A percentile compares a stretch with the other conserved stretches of the same genome.
Conservation (phyloP, 2,888 invertebrate species). For the Amphipoea lucens region DNA sequence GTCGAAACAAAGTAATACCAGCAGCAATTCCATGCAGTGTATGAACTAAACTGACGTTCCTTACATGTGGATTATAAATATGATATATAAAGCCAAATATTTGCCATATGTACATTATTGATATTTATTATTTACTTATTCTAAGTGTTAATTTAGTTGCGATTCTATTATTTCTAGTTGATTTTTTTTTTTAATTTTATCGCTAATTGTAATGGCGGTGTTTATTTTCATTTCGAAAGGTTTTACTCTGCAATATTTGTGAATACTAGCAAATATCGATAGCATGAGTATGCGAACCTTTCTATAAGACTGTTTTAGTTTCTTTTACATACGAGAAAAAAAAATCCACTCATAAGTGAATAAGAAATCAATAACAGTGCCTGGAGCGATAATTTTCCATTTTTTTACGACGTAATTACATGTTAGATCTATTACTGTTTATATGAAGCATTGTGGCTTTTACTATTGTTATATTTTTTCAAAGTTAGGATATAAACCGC, state of each 20-base stretch:
- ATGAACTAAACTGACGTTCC: slow-evolving; percentile 68
- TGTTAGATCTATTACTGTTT: slow-evolving; percentile 82
- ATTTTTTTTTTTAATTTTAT: slow-evolving; percentile 65
- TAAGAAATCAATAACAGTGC: slow-evolving; percentile 83
- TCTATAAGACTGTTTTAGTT: slow-evolving; percentile 72
- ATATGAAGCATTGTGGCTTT: slow-evolving; percentile 86
- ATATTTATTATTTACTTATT: slow-evolving; percentile 82
- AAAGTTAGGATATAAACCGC: slow-evolving; percentile 85
- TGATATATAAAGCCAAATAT: slow-evolving; percentile 88
- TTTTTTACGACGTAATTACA: slow-evolving; percentile 82
- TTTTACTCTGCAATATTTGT: slow-evolving; percentile 87
- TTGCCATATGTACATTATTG: slow-evolving; percentile 88
- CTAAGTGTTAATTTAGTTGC: slow-evolving; percentile 79
- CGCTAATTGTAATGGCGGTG: slow-evolving; percentile 57
- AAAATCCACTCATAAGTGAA: slow-evolving; percentile 66
- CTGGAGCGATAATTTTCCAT: slow-evolving; percentile 84
- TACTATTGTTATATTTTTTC: slow-evolving; percentile 90
- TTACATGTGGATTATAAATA: slow-evolving; percentile 76
- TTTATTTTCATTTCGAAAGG: slow-evolving; percentile 76
- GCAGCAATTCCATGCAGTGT: slow-evolving; percentile 62
- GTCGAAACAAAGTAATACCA: slow-evolving; percentile 60
- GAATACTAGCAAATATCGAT: slow-evolving; percentile 82
- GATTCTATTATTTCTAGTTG: slow-evolving; percentile 73
- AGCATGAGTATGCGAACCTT: slow-evolving; percentile 82
- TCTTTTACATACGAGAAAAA: slow-evolving; percentile 65